These are phyloP conservation scores for Gouania willdenowi DNA, from an alignment of 2,797 vertebrate genomes.

Conservation along the genomic window DNA sequence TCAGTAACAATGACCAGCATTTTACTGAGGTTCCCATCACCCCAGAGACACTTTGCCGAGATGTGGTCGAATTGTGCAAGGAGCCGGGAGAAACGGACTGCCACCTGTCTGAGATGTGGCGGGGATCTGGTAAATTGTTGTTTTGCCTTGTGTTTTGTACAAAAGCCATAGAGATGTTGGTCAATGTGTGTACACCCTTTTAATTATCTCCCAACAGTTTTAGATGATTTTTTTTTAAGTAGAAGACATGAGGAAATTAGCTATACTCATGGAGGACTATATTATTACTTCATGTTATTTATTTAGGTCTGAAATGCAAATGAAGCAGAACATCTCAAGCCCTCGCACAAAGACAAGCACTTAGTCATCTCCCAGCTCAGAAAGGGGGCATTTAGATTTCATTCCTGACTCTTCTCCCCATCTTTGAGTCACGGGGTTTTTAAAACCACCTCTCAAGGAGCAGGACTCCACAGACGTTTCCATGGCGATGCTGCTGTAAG, in stretches of 20 bases:
- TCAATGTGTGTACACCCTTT: constrained; percentile 11
- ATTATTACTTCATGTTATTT: constrained; percentile 22
- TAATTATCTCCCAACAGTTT: constrained; percentile 31
- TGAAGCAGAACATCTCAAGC: constrained; percentile 34
- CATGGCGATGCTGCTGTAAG: constrained; percentile 55
- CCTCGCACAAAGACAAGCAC: constrained; percentile 37
- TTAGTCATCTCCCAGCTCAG: constrained; percentile 21
- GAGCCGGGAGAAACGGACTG: constrained; percentile 90
- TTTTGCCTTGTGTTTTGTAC: constrained; percentile 16
- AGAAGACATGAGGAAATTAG: constrained; percentile 26
- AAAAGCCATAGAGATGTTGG: constrained; percentile 7
- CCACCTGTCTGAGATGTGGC: constrained; percentile 92
- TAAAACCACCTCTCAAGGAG: constrained; percentile 55
- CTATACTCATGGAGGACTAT: constrained; percentile 30
- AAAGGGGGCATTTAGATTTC: constrained; percentile 21
- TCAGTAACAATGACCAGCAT: constrained; percentile 98
- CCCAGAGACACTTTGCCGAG: constrained; percentile 88
- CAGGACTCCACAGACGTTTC: constrained; percentile 49
- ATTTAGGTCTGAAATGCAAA: constrained; percentile 47
- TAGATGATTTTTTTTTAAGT: constrained; percentile 35
- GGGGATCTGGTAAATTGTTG: constrained; percentile 83
- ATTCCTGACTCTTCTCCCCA: constrained; percentile 11
- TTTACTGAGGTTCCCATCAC: constrained; percentile 98
- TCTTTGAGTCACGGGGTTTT: constrained; percentile 36
- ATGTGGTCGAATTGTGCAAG: constrained; percentile 95